Evolutionary conservation across 2,888 invertebrate species (phyloP).

Genomic region (Drosophila suboccidentalis): DNA sequence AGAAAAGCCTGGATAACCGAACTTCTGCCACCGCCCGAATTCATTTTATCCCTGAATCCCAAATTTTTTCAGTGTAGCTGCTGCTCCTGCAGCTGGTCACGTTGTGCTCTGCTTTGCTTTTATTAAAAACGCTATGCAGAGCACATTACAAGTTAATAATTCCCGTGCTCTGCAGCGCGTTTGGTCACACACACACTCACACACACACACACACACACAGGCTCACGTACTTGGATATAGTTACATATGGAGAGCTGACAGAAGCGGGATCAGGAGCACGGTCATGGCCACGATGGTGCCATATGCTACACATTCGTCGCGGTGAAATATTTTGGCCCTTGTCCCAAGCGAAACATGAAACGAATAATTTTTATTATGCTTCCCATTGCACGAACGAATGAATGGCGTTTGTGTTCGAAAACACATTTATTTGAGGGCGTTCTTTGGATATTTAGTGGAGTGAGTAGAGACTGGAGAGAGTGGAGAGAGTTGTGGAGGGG

Average conservation of each 20-base stretch:
- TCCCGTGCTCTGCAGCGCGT: slow-evolving; percentile 69
- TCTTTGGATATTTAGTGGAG: slow-evolving; percentile 44
- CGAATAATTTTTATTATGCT: slow-evolving; percentile 82
- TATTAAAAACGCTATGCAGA: slow-evolving; percentile 82
- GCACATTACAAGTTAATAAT: slow-evolving; percentile 82
- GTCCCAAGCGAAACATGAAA: slow-evolving; percentile 75
- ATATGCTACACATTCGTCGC: slow-evolving; percentile 71
- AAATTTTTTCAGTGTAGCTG: neutral
- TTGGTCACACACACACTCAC: slow-evolving; percentile 38
- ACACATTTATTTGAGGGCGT: slow-evolving; percentile 79
- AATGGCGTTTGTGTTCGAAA: slow-evolving; percentile 80
- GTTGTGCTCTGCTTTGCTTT: slow-evolving; percentile 73
- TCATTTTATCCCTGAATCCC: too few species aligned
- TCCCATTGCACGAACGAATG: slow-evolving; percentile 66
- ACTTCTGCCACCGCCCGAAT: too few species aligned
- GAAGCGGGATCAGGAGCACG: slow-evolving; percentile 18
- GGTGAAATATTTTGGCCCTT: slow-evolving; percentile 72
- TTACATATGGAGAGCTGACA: slow-evolving; percentile 20
- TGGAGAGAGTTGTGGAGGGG: neutral
- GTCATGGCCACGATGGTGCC: slow-evolving; percentile 64
- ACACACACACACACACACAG: slow-evolving; percentile 20
- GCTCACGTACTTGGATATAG: slow-evolving; percentile 31
- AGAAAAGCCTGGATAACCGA: too few species aligned
- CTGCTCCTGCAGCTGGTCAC: slow-evolving; percentile 64
- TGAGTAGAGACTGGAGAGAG: neutral